Base-by-base conservation (phyloP, 2,888 invertebrate species). In the Protonemura montana region DNA sequence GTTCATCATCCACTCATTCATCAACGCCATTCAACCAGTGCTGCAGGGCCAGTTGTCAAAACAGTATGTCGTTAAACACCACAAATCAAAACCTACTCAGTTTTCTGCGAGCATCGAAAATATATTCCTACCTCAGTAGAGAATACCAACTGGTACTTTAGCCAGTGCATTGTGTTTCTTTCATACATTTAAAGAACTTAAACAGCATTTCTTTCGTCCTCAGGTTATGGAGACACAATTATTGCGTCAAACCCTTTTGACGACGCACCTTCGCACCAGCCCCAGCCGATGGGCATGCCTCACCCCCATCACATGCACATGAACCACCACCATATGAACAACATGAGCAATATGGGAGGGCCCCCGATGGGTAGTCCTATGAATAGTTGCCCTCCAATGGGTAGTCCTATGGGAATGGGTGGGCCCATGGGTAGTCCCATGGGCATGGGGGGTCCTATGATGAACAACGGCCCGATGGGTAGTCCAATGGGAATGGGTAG, bases 241-340 rank as follows among this genome's bases (percentile, higher is more conserved):
- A 95, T 98, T 88, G 98, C 98, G 87, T 97, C 97, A 88, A 98
- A 98, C 92, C 98, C 98, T 76, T 98, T 98, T 91, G 98, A 98
- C 92, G 98, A 98, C 91, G 96, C 96, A 86, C 97, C 96, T 84
- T 90, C 91, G 10, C 89, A 88, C 84, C 81, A 88, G 85, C 86
- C 88, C 77, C 93, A 93, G n/a, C 93, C 94, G 93, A 87, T 88
- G 86, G 81, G 81, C 28, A 86, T 88, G 87, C 85, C 86, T 76
- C 88, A 89, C 84, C 87, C 85, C 77, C 88, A 88, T 86, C 92
- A 91, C 87, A 91, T 92, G 90, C 91, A 87, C 86, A 86, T 88
- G 88, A 88, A 86, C 35, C 87, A 91, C 89, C 90, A 91, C 0
- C 91, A 91, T 88, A 93, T 93, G 85, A 88, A 88, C 85, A 88